A percentile compares a stretch with the other conserved stretches of the same genome.
phyloP scores from a whole-genome alignment of 1,140 invertebrate species.

The Drosophila ogumai region DNA sequence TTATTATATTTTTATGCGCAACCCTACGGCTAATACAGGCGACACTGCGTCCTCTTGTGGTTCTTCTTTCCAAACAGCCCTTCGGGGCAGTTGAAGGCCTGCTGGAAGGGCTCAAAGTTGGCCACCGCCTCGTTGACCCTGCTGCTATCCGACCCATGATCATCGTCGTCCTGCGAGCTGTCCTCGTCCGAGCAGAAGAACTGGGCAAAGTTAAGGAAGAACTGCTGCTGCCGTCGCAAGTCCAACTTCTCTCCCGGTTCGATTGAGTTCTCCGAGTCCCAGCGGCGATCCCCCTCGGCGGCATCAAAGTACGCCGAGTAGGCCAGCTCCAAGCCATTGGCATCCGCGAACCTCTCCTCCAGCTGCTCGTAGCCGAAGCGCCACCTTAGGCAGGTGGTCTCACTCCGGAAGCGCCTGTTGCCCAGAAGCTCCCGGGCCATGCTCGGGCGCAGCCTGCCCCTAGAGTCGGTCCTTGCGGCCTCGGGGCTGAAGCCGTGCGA shows the following conservation, averaged over 20 bases:
- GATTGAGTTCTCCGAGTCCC: background rate
- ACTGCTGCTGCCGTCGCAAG: background rate
- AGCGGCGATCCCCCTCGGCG: background rate
- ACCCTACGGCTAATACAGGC: background rate
- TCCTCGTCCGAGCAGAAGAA: conserved; percentile 45
- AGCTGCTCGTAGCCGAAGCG: background rate
- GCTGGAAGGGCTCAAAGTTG: conserved; percentile 13
- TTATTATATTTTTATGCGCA: background rate
- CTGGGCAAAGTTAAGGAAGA: conserved; percentile 60
- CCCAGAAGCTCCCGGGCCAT: accelerated
- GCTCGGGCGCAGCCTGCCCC: background rate
- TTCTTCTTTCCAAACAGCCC: background rate
- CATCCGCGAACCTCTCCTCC: conserved; percentile 56
- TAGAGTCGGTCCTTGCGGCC: background rate
- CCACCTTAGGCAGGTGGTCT: background rate
- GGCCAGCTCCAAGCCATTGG: conserved; percentile 49
- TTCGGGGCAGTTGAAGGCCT: conserved; percentile 28
- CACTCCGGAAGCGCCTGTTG: background rate
- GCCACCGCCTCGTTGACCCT: conserved; percentile 57
- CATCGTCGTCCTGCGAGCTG: background rate
- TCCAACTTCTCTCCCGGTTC: background rate
- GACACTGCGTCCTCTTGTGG: background rate
- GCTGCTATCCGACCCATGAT: conserved; percentile 35
- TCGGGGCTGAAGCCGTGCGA: conserved; percentile 51
- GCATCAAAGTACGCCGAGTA: conserved; percentile 22